Percentiles rank a stretch among this genome's conserved stretches.
These are phyloP conservation scores for Drosophila testacea DNA, from an alignment of 2,888 invertebrate species.

Conservation along the genomic window DNA sequence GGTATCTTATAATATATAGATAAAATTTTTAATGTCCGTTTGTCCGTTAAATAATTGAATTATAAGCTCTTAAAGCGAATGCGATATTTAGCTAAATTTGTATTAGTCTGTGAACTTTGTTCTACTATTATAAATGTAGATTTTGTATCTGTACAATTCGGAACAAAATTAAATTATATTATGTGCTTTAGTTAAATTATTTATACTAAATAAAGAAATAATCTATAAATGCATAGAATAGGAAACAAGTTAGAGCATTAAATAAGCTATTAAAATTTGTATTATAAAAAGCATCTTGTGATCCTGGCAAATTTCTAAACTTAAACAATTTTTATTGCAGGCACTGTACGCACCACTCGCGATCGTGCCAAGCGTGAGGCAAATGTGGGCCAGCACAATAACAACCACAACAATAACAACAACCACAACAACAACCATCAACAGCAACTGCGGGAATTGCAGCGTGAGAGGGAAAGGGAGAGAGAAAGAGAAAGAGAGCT, in stretches of 20 bases:
- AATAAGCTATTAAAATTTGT: neutral
- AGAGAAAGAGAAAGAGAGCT: constrained; percentile 26
- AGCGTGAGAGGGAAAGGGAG: constrained; percentile 47
- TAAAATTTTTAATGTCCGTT: neutral
- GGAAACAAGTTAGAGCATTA: neutral
- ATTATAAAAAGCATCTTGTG: too few species aligned
- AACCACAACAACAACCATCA: constrained; percentile 46
- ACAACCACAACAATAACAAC: constrained; percentile 59
- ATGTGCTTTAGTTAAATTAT: neutral
- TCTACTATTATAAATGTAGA: too few species aligned
- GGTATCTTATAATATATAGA: neutral
- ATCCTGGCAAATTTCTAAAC: neutral
- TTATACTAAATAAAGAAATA: neutral
- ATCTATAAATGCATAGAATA: neutral
- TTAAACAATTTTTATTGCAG: constrained; percentile 47
- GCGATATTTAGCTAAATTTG: too few species aligned
- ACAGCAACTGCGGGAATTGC: constrained; percentile 41
- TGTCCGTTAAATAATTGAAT: too few species aligned
- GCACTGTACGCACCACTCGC: constrained; percentile 84
- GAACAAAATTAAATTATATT: too few species aligned
- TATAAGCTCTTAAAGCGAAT: too few species aligned
- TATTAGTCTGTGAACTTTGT: too few species aligned
- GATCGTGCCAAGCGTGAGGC: constrained; percentile 85
- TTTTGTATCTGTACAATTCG: too few species aligned
- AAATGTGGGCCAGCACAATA: constrained; percentile 77